A percentile compares a stretch with the other conserved stretches of the same genome.
Evolutionary conservation across 2,113 vertebrate genomes (phyloP).

Genomic region (Benitochromis conjunctus): DNA sequence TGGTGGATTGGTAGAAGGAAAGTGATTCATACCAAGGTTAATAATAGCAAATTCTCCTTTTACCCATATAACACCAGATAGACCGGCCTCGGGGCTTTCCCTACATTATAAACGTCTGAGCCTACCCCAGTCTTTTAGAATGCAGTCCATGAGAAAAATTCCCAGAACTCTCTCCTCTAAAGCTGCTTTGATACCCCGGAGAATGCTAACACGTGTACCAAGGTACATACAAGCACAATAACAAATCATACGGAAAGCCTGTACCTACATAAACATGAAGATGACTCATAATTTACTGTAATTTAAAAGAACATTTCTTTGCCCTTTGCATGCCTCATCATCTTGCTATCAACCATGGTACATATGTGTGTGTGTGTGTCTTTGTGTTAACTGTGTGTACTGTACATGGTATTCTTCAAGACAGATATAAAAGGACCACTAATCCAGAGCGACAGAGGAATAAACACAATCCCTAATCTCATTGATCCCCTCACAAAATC

Average conservation of each 20-base stretch:
- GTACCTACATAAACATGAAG: background rate
- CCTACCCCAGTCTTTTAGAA: constrained; percentile 10
- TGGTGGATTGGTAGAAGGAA: constrained; percentile 52
- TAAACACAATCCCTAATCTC: constrained; percentile 72
- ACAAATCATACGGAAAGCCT: background rate
- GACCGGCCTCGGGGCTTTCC: constrained; percentile 31
- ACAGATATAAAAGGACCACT: constrained; percentile 53
- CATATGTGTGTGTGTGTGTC: background rate
- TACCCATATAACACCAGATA: constrained; percentile 24
- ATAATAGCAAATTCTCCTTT: constrained; percentile 62
- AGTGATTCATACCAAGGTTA: constrained; percentile 60
- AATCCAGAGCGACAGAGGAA: constrained; percentile 68
- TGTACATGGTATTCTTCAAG: constrained; percentile 34
- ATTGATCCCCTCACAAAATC: constrained; percentile 62
- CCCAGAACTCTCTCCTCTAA: constrained; percentile 11
- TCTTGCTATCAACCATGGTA: background rate
- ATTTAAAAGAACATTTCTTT: background rate
- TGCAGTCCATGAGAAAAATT: constrained; percentile 27
- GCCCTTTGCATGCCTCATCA: background rate
- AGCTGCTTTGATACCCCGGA: background rate
- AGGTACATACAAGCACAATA: background rate
- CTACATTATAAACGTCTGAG: constrained; percentile 39
- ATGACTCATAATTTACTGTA: background rate
- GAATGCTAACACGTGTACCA: background rate
- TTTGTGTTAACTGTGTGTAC: background rate